Evolutionary conservation across 2,113 vertebrate genomes (phyloP).

Genomic region (Phyllopteryx taeniolatus): DNA sequence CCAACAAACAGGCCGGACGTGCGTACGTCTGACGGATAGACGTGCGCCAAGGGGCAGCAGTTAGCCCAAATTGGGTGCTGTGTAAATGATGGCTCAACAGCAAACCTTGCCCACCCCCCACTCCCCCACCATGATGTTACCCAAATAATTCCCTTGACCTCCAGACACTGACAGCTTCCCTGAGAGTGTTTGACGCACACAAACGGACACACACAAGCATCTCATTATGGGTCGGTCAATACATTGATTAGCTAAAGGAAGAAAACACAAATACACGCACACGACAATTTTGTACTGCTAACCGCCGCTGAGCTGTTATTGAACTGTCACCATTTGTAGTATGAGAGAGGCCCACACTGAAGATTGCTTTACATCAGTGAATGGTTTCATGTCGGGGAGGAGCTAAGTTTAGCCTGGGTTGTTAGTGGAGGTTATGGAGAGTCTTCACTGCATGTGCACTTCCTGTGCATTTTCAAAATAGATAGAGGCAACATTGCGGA

Average conservation of each 20-base stretch:
- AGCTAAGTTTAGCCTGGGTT: neutral
- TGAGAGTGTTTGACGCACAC: constrained; percentile 10
- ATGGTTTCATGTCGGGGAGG: constrained; percentile 1
- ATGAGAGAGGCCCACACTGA: neutral
- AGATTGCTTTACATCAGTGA: neutral
- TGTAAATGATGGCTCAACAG: constrained; percentile 49
- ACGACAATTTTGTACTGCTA: constrained; percentile 19
- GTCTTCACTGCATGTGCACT: no score
- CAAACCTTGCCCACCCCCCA: constrained; percentile 30
- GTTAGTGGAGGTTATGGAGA: no score
- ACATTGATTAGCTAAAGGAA: constrained; percentile 45
- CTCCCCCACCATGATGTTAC: constrained; percentile 8
- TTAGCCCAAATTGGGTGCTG: constrained; percentile 28
- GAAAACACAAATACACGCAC: constrained; percentile 28
- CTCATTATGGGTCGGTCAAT: constrained; percentile 49
- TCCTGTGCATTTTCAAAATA: constrained; percentile 32
- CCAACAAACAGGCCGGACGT: constrained; percentile 53
- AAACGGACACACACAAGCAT: neutral
- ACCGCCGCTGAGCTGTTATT: constrained; percentile 22
- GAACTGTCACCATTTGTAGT: neutral
- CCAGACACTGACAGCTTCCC: constrained; percentile 25
- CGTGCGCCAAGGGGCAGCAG: constrained; percentile 36
- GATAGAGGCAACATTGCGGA: no score
- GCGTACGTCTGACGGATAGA: constrained; percentile 37
- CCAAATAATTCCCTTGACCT: constrained; percentile 54